phyloP scores from a whole-genome alignment of 2,113 vertebrate genomes.

The Tychaedon coryphoeus region DNA sequence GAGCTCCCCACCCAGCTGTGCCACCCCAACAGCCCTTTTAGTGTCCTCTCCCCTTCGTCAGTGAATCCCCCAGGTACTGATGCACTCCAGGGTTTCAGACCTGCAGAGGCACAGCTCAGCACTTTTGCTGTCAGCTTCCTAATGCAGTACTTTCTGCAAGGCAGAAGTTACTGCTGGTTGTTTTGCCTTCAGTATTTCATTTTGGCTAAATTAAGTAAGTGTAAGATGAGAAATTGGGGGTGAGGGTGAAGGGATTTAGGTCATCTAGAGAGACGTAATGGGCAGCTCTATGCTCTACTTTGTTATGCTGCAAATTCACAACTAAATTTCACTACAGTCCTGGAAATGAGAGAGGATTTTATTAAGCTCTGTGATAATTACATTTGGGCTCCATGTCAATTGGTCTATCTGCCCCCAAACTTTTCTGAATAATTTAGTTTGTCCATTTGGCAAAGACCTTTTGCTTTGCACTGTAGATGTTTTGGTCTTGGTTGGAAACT shows the following conservation, averaged over 20 bases:
- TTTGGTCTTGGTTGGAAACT: not conserved
- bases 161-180: conserved; percentile 7
- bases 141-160: conserved; percentile 57
- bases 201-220: conserved; percentile 75
- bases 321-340: not conserved
- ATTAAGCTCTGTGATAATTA: not conserved
- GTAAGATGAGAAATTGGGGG: conserved; percentile 70
- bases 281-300: not conserved
- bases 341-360: not conserved
- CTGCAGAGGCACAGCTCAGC: not conserved
- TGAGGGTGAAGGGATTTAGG: conserved; percentile 1
- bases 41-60: conserved; percentile 16
- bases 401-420: rapidly evolving
- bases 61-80: conserved; percentile 60
- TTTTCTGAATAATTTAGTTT: not conserved
- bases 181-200: conserved; percentile 73
- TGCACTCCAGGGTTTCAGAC: conserved; percentile 49
- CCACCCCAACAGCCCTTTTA: conserved; percentile 43
- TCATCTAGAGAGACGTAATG: conserved; percentile 53
- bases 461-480: not conserved
- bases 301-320: not conserved
- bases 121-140: conserved; percentile 52
- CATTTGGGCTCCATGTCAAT: not conserved
- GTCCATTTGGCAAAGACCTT: not conserved
- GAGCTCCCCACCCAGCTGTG: conserved; percentile 50